Conservation (phyloP, 2,888 invertebrate species). For the Sarcophaga caerulescens region DNA sequence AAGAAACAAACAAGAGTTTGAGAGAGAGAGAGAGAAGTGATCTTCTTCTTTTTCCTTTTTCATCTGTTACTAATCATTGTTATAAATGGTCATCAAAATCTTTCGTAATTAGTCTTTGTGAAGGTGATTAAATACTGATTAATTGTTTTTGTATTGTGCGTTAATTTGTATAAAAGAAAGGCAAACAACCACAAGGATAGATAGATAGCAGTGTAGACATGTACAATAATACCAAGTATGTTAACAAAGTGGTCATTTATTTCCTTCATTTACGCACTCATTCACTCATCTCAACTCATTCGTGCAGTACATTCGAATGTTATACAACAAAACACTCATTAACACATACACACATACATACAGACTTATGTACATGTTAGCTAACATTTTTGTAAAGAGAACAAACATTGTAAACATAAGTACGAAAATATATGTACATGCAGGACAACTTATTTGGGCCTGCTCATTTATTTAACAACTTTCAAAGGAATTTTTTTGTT, state of each 20-base stretch:
- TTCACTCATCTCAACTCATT: slow-evolving; percentile 3
- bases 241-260: slow-evolving; percentile 52
- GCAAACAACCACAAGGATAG: slow-evolving; percentile 6
- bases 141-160: slow-evolving; percentile 54
- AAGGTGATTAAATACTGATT: slow-evolving; percentile 59
- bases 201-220: not conserved
- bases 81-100: slow-evolving; percentile 55
- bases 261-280: slow-evolving; percentile 23
- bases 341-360: too few relatives aligned
- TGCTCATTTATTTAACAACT: too few relatives aligned
- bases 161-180: slow-evolving; percentile 42
- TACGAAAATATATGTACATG: too few relatives aligned
- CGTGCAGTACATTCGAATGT: not conserved
- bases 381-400: too few relatives aligned
- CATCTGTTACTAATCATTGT: slow-evolving; percentile 29
- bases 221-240: slow-evolving; percentile 9
- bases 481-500: too few relatives aligned
- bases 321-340: not conserved
- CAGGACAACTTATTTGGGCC: too few relatives aligned
- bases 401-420: too few relatives aligned
- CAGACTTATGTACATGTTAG: too few relatives aligned
- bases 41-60: not conserved
- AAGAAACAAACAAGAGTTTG: not conserved
- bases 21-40: not conserved
- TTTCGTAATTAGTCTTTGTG: slow-evolving; percentile 47